phyloP scores from a whole-genome alignment of 2,888 invertebrate genomes.

The Crematogaster levior region DNA sequence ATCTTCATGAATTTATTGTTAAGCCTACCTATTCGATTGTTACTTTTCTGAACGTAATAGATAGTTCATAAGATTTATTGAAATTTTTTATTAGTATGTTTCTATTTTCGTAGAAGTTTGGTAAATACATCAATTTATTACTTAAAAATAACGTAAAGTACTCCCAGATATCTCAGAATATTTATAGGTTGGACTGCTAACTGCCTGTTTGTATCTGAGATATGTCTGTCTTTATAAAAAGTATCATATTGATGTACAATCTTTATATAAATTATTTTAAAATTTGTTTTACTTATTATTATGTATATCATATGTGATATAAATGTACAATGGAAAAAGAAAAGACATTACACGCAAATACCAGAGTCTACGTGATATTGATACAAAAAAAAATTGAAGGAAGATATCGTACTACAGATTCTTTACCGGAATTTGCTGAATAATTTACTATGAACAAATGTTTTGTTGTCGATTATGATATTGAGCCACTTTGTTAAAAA shows the following conservation, averaged over 20 bases:
- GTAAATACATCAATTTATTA: slow-evolving; percentile 40
- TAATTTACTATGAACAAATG: slow-evolving; percentile 63
- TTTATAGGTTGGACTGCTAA: slow-evolving; percentile 58
- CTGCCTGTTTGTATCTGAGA: slow-evolving; percentile 76
- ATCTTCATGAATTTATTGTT: slow-evolving; percentile 36
- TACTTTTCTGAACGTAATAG: slow-evolving; percentile 49
- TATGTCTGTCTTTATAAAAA: slow-evolving; percentile 78
- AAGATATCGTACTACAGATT: slow-evolving; percentile 49
- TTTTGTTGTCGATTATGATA: slow-evolving; percentile 73
- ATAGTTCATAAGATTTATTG: slow-evolving; percentile 52
- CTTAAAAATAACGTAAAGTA: slow-evolving; percentile 25
- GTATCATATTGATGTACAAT: slow-evolving; percentile 77
- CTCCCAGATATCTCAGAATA: slow-evolving; percentile 33
- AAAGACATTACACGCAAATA: slow-evolving; percentile 46
- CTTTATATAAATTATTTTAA: slow-evolving; percentile 75
- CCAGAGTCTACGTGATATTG: slow-evolving; percentile 46
- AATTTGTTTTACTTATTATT: slow-evolving; percentile 71
- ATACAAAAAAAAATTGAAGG: slow-evolving; percentile 45
- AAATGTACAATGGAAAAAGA: slow-evolving; percentile 61
- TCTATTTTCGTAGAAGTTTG: slow-evolving; percentile 51
- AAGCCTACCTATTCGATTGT: slow-evolving; percentile 45
- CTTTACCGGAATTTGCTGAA: slow-evolving; percentile 56
- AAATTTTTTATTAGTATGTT: slow-evolving; percentile 59
- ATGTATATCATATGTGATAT: slow-evolving; percentile 56
- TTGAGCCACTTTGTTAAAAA: slow-evolving; percentile 70